Percentiles rank a stretch among this genome's conserved stretches.
Conservation (phyloP, 2,113 vertebrate species). For the Plecotus auritus region DNA sequence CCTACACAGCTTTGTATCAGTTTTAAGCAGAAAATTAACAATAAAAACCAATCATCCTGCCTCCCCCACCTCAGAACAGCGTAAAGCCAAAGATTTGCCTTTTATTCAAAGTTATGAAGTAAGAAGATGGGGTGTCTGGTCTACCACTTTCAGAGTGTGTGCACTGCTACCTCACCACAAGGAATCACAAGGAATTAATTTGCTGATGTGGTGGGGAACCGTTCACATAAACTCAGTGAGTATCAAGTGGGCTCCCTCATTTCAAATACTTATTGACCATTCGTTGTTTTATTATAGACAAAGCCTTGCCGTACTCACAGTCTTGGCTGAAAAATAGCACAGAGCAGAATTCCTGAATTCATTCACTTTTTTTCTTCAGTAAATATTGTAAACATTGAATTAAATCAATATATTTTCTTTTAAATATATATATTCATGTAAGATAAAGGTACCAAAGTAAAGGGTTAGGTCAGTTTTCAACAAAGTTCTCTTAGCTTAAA, state of each 20-base stretch:
- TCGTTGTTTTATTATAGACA: background rate
- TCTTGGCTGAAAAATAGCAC: background rate
- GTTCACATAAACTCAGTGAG: background rate
- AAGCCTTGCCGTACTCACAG: background rate
- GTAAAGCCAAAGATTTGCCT: slow-evolving; percentile 47
- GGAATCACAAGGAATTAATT: background rate
- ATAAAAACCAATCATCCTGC: background rate
- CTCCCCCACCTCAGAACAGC: background rate
- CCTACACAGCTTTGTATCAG: background rate
- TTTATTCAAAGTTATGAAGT: slow-evolving; percentile 60
- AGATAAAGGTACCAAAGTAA: background rate
- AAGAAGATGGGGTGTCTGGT: slow-evolving; percentile 16
- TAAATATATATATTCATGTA: background rate
- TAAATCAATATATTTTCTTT: background rate
- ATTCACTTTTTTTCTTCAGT: background rate
- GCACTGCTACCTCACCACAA: background rate
- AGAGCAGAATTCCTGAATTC: background rate
- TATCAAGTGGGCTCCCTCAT: background rate
- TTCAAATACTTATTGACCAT: background rate
- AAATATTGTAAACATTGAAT: background rate
- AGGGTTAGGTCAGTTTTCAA: background rate
- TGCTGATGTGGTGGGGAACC: background rate
- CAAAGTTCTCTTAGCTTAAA: background rate
- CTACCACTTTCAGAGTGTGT: background rate
- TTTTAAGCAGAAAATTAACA: background rate